A percentile compares a stretch with the other conserved stretches of the same genome.
These are phyloP conservation scores for Channallabes apus DNA, from an alignment of 2,797 vertebrate species.

Conservation along the genomic window DNA sequence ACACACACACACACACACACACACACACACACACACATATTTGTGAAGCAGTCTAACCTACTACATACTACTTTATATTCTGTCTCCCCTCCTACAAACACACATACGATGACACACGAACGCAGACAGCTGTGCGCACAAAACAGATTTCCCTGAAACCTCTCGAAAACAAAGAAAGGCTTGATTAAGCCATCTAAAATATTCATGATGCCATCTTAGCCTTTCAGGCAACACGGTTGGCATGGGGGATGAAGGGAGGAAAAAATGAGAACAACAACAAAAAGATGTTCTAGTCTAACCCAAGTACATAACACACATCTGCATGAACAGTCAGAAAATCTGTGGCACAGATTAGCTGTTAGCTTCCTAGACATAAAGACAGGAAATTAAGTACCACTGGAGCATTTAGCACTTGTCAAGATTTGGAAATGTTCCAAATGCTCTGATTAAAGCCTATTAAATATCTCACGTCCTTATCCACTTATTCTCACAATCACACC, in stretches of 20 bases:
- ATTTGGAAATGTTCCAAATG: conserved; percentile 8
- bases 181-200: conserved; percentile 73
- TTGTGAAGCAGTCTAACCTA: not conserved
- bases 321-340: conserved; percentile 1
- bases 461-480: conserved; percentile 6
- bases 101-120: conserved; percentile 23
- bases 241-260: not conserved
- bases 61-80: conserved; percentile 4
- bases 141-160: conserved; percentile 41
- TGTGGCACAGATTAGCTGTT: conserved; percentile 9
- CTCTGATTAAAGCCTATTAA: not conserved
- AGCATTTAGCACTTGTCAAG: conserved; percentile 11
- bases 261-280: conserved; percentile 6
- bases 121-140: conserved; percentile 21
- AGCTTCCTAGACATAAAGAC: conserved; percentile 16
- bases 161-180: conserved; percentile 59
- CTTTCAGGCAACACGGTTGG: not conserved
- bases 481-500: not conserved
- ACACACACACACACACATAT: not conserved
- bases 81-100: not conserved
- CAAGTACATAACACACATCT: conserved; percentile 51
- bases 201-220: conserved; percentile 68
- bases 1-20: not conserved
- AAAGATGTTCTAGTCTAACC: conserved; percentile 47
- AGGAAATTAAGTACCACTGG: conserved; percentile 6